These are phyloP conservation scores for Hypotaenidia okinawae DNA, from an alignment of 2,797 vertebrate genomes.

Conservation along the genomic window DNA sequence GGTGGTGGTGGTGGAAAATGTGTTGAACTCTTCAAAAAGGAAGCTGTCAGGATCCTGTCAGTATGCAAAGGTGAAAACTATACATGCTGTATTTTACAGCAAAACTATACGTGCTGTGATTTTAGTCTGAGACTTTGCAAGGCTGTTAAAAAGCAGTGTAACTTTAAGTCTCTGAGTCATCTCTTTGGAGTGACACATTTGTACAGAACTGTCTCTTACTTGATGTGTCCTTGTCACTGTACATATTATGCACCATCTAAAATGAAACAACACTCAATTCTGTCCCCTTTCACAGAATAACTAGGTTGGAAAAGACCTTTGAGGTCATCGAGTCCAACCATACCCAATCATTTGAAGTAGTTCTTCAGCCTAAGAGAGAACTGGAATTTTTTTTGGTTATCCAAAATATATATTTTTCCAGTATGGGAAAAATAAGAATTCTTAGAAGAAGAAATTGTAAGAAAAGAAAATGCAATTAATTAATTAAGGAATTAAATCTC, in stretches of 20 bases:
- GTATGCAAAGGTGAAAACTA: background rate
- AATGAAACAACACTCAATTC: background rate
- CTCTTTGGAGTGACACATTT: background rate
- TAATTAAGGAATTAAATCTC: background rate
- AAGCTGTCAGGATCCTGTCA: background rate
- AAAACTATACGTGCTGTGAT: background rate
- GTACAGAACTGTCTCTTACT: background rate
- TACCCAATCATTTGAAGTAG: background rate
- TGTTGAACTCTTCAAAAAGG: background rate
- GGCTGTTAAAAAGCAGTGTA: background rate
- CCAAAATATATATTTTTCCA: background rate
- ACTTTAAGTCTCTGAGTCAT: background rate
- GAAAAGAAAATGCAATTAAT: background rate
- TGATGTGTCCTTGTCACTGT: background rate
- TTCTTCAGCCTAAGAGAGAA: background rate
- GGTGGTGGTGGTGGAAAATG: background rate
- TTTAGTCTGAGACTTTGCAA: background rate
- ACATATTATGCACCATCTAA: background rate
- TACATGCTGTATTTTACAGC: background rate
- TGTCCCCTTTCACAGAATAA: background rate
- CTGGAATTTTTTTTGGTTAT: background rate
- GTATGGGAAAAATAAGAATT: background rate
- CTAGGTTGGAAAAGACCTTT: too few relatives aligned
- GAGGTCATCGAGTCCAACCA: too few relatives aligned
- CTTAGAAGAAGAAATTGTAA: background rate